Base-by-base conservation (phyloP, 2,888 invertebrate genomes). In the Magallana nippona region DNA sequence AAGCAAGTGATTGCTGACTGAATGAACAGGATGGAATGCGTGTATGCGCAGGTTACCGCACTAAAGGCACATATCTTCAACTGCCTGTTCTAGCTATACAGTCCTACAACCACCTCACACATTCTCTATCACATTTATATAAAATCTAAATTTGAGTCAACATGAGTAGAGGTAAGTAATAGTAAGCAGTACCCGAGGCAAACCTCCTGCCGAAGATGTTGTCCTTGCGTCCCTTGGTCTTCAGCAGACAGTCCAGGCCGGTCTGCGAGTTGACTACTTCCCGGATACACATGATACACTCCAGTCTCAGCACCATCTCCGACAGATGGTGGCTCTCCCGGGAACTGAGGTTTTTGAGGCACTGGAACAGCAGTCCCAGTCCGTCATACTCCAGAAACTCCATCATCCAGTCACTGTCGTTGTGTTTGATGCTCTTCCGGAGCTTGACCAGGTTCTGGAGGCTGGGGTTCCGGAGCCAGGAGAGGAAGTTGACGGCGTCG, bases 191-290 rank as follows among this genome's bases (percentile, higher is more conserved):
- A 92, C 92, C 92, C 79, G 91, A 87, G n/a, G 92, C 92, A 86
- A 92, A 91, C 78, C 92, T 85, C 56, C 91, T 86, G 2, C 92
- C 92, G 84, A 92, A 92, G 71, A 92, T 88, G 78, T 92, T 92
- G 63, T 91, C 91, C 55, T 89, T 91, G 82, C 89, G 88, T 78
- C 90, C 91, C 82, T 90, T 91, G 19, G 90, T 89, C 62, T 87
- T 86, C 71, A 92, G 87, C 15, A 95, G 92, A 91, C 94, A 94
- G 82, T 94, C 93, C 60, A 95, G 91, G 10, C 95, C 95, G 10
- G 93, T 92, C 84, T 93, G 92, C 1, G 94, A 94, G 89, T 95
- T 95, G 88, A 95, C 94, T 58, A 95, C 94, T 56, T 94, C 94
- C 63, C 94, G 89, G 77, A 95, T 91, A 88, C 95, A 95, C 82